Evolutionary conservation across 37 sponge, comb jelly and placozoan species (phyloP).

Genomic region (Halisarca cf. caerulea): DNA sequence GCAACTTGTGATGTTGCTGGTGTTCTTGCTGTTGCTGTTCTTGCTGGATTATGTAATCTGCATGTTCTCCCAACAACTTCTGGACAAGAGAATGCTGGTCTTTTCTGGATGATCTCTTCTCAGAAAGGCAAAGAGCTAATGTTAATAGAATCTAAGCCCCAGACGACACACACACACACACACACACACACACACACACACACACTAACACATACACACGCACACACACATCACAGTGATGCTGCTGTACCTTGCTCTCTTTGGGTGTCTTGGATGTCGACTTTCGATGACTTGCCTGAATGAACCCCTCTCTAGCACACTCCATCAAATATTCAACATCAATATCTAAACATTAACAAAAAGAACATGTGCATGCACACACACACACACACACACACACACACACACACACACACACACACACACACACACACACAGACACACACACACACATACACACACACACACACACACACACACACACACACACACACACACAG

Average conservation of each 20-base stretch:
- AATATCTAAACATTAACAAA: constrained; percentile 7
- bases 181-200: no score
- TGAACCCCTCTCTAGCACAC: constrained; percentile 59
- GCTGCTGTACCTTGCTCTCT: neutral
- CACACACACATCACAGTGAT: no score
- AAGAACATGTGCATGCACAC: neutral
- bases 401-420: constrained; percentile 39
- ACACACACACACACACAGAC: constrained; percentile 35
- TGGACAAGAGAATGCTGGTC: neutral
- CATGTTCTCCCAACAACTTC: neutral
- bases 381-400: constrained; percentile 39
- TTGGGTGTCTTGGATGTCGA: neutral
- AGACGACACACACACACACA: no score
- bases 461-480: constrained; percentile 37
- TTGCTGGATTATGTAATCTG: neutral
- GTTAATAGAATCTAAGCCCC: no score
- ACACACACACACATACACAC: constrained; percentile 26
- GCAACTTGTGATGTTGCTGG: no score
- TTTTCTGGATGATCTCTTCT: no score
- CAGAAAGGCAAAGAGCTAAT: no score
- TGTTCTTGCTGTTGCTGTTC: no score
- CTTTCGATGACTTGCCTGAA: constrained; percentile 15
- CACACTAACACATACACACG: no score
- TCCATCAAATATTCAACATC: constrained; percentile 46
- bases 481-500: constrained; percentile 33